These are phyloP conservation scores for Epistrophe grossulariae DNA, from an alignment of 2,888 invertebrate genomes.

Conservation along the genomic window DNA sequence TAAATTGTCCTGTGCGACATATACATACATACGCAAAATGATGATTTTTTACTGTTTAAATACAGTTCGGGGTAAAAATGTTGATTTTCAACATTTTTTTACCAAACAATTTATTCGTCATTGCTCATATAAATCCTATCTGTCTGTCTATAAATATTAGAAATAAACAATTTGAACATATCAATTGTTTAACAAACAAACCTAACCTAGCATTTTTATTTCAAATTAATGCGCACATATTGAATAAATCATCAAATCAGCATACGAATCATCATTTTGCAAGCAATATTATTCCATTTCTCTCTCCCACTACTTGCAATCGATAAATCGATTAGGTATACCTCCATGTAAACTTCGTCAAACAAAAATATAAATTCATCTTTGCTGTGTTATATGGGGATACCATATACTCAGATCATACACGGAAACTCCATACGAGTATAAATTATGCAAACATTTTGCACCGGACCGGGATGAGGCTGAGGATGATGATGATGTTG, in stretches of 20 bases:
- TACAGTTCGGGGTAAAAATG: not conserved
- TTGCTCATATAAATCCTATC: not conserved
- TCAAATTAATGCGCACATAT: constrained; percentile 40
- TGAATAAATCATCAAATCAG: constrained; percentile 60
- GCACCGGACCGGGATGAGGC: constrained; percentile 36
- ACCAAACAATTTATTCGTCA: not conserved
- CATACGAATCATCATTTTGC: not conserved
- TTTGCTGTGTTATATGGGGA: constrained; percentile 52
- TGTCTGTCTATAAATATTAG: not conserved
- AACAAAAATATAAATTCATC: constrained; percentile 24
- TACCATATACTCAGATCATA: not conserved
- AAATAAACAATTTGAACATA: constrained; percentile 32
- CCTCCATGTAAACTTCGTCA: not conserved
- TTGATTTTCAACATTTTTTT: not conserved
- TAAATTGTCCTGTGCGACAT: no score
- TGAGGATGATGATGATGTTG: constrained; percentile 65
- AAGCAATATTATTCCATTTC: constrained; percentile 8
- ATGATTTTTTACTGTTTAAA: no score
- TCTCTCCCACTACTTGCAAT: constrained; percentile 46
- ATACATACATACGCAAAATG: no score
- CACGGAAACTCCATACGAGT: constrained; percentile 18
- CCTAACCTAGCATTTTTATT: constrained; percentile 18
- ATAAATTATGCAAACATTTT: constrained; percentile 66
- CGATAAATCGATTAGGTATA: constrained; percentile 54
- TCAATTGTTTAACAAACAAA: constrained; percentile 39